Evolutionary conservation across 2,113 vertebrate genomes (phyloP).

Genomic region (Platanista minor): DNA sequence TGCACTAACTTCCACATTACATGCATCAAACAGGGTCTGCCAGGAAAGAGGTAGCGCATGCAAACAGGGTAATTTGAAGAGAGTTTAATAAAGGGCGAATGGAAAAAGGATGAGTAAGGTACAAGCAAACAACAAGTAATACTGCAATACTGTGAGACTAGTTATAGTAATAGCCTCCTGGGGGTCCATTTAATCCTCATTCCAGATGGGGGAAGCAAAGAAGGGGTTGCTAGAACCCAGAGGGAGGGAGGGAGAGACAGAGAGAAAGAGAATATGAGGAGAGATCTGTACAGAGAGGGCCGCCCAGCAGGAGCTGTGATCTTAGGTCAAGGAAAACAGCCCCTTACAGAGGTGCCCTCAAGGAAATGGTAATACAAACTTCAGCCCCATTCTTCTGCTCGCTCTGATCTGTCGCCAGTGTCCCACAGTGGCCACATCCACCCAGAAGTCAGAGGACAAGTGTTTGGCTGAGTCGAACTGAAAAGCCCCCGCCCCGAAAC

Average conservation of each 20-base stretch:
- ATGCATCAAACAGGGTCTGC: background rate
- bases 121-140: background rate
- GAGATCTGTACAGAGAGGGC: background rate
- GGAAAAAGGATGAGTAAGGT: background rate
- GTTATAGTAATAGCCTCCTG: background rate
- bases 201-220: background rate
- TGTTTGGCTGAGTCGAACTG: too few species aligned
- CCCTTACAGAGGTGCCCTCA: background rate
- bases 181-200: background rate
- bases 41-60: background rate
- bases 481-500: too few species aligned
- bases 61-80: background rate
- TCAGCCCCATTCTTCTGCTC: background rate
- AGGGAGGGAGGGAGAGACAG: background rate
- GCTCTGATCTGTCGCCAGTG: background rate
- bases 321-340: background rate
- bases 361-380: background rate
- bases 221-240: background rate
- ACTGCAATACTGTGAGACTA: background rate
- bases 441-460: background rate
- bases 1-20: background rate
- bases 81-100: background rate
- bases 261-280: too few species aligned
- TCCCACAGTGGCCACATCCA: background rate
- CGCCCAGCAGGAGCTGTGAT: background rate